phyloP scores from a whole-genome alignment of 2,888 invertebrate genomes.

The Zele albiditarsus region DNA sequence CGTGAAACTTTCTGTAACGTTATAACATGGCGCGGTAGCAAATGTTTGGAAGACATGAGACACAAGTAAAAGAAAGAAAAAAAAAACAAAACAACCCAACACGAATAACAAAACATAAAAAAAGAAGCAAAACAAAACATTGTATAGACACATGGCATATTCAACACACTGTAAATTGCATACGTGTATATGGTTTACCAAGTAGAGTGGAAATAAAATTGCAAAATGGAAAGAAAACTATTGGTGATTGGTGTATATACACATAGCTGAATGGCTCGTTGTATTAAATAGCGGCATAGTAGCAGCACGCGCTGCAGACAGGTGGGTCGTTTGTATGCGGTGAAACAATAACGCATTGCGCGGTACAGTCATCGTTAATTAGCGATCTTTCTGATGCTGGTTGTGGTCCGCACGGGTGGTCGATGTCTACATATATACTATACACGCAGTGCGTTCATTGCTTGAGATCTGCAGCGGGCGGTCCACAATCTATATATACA shows the following conservation, averaged over 20 bases:
- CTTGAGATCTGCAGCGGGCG: conserved; percentile 42
- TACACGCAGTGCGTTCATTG: conserved; percentile 27
- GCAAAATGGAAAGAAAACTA: conserved; percentile 22
- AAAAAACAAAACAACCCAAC: background rate
- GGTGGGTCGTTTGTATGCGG: conserved; percentile 59
- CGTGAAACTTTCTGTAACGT: background rate
- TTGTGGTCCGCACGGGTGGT: conserved; percentile 61
- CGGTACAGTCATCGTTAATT: conserved; percentile 65
- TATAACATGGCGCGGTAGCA: background rate
- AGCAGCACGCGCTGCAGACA: conserved; percentile 53
- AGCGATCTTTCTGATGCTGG: conserved; percentile 60
- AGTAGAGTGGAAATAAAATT: conserved; percentile 4
- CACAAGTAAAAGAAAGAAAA: background rate
- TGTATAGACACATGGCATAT: background rate
- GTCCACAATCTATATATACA: conserved; percentile 33
- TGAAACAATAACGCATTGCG: conserved; percentile 63
- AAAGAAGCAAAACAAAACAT: background rate
- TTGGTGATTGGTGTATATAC: conserved; percentile 6
- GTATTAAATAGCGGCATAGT: conserved; percentile 19
- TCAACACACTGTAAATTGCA: background rate
- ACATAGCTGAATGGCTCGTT: background rate
- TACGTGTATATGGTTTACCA: conserved; percentile 1
- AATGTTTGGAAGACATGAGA: background rate
- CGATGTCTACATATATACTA: conserved; percentile 39
- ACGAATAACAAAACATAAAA: background rate